Percentiles rank a stretch among this genome's conserved stretches.
Conservation (phyloP, 2,888 invertebrate genomes). For the Hoplodrina ambigua region DNA sequence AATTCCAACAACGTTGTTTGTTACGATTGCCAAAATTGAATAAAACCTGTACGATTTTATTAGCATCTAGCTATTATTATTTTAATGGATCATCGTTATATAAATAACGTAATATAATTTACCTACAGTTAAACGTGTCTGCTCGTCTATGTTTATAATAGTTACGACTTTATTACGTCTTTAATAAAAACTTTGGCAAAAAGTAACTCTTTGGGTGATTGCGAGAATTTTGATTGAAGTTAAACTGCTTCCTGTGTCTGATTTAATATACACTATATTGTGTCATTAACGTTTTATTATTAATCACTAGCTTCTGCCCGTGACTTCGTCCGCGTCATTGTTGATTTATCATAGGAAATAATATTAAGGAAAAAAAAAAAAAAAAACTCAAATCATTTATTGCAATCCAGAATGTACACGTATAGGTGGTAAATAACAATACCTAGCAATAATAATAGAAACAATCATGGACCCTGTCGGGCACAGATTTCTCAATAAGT, state of each 20-base stretch:
- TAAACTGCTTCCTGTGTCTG: conserved; percentile 27
- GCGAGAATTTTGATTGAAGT: conserved; percentile 21
- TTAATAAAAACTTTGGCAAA: conserved; percentile 28
- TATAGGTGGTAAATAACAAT: too few species aligned
- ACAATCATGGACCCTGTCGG: too few species aligned
- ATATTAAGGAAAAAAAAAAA: too few species aligned
- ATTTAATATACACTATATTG: conserved; percentile 22
- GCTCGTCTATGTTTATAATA: conserved; percentile 20
- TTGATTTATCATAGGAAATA: too few species aligned
- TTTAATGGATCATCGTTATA: conserved; percentile 17
- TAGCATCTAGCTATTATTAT: conserved; percentile 17
- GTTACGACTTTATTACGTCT: conserved; percentile 32
- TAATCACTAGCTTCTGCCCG: too few species aligned
- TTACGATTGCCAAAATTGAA: neutral
- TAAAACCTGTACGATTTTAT: conserved; percentile 22
- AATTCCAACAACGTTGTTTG: conserved; percentile 9
- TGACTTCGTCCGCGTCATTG: too few species aligned
- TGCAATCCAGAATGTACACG: too few species aligned
- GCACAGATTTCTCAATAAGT: too few species aligned
- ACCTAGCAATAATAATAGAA: too few species aligned
- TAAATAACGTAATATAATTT: conserved; percentile 4
- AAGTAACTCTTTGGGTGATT: conserved; percentile 15
- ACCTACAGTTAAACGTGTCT: neutral
- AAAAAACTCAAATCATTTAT: too few species aligned
- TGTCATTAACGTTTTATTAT: neutral